phyloP scores from a whole-genome alignment of 37 sponge, comb jelly and placozoan genomes.

The Eunapius fragilis region DNA sequence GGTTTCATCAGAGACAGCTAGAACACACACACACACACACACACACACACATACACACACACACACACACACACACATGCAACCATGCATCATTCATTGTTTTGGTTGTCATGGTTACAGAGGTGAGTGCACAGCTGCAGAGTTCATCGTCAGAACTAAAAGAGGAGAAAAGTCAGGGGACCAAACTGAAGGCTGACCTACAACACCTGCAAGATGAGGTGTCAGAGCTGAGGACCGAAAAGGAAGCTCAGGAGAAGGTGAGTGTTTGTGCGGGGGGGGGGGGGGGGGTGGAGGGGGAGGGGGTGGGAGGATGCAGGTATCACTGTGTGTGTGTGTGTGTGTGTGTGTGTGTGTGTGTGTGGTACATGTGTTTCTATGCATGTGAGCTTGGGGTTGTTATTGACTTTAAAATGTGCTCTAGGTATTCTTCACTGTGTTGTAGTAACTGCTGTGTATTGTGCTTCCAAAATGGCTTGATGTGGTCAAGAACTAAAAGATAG shows the following conservation, averaged over 20 bases:
- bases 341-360: background rate
- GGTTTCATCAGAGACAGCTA: too few relatives aligned
- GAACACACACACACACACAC: too few relatives aligned
- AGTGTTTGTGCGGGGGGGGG: background rate
- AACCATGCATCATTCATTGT: background rate
- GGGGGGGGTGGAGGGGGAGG: background rate
- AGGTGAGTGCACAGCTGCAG: constrained; percentile 30
- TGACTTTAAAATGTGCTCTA: too few relatives aligned
- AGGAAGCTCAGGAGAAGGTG: constrained; percentile 77
- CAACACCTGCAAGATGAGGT: constrained; percentile 73
- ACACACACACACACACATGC: background rate
- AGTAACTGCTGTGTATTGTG: too few relatives aligned
- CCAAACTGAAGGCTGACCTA: constrained; percentile 59
- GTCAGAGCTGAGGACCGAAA: constrained; percentile 73
- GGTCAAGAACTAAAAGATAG: too few relatives aligned
- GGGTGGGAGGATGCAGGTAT: background rate
- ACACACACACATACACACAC: too few relatives aligned
- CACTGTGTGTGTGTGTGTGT: background rate
- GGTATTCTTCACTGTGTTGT: too few relatives aligned
- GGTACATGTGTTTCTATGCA: too few relatives aligned
- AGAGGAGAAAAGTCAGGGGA: constrained; percentile 54
- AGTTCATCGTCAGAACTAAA: constrained; percentile 32
- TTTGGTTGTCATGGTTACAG: constrained; percentile 24
- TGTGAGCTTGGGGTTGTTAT: too few relatives aligned
- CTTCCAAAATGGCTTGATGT: too few relatives aligned